Evolutionary conservation across 2,113 vertebrate species (phyloP).

Genomic region (Hystrix cristata): DNA sequence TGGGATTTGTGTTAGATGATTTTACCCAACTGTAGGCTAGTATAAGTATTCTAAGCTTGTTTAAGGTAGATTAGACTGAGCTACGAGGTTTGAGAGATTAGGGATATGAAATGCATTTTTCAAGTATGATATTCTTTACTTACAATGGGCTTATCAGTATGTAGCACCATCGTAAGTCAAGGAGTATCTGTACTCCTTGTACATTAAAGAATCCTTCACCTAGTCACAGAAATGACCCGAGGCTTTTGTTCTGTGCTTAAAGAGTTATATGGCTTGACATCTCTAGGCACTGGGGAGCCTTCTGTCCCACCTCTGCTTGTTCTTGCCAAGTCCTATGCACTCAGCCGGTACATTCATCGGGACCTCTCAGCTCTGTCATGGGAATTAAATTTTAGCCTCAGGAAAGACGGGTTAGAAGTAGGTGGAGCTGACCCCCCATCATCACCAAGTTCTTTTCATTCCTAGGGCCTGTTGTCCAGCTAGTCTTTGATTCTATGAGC

Average conservation of each 20-base stretch:
- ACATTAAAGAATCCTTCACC: not conserved
- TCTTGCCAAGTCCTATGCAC: not conserved
- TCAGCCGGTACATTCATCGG: not conserved
- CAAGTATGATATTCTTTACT: too few relatives aligned
- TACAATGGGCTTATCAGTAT: not conserved
- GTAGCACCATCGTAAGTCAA: not conserved
- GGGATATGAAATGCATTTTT: not conserved
- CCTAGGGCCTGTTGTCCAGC: too few relatives aligned
- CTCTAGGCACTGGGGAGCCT: not conserved
- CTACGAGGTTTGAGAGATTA: not conserved
- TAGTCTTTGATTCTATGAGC: not conserved
- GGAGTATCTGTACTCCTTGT: not conserved
- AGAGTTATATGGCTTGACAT: not conserved
- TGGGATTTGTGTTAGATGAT: not conserved
- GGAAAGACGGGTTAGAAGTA: not conserved
- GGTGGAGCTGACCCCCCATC: too few relatives aligned
- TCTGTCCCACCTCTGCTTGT: not conserved
- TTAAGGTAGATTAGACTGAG: not conserved
- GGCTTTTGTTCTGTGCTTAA: not conserved
- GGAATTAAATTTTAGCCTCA: not conserved
- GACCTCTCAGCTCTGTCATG: not conserved
- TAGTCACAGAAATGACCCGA: not conserved
- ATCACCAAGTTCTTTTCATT: not conserved
- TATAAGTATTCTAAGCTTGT: too few relatives aligned
- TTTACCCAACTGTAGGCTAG: not conserved